Base-by-base conservation (phyloP, 2,113 vertebrate species). In the Atherinomorus stipes region DNA sequence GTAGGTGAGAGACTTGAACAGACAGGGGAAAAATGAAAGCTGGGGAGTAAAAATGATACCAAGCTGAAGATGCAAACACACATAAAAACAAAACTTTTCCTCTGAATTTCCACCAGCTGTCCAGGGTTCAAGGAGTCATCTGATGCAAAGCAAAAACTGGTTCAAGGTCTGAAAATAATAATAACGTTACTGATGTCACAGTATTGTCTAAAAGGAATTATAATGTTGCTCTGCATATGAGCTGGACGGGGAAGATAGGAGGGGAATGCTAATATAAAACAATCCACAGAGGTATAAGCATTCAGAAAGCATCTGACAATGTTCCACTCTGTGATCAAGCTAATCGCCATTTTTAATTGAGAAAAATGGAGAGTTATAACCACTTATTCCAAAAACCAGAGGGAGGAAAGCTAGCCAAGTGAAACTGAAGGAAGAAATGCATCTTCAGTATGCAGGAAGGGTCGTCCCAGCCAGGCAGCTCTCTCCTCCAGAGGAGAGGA, bases 101-200 rank as follows among this genome's bases (percentile, higher is more conserved):
- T 12, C 38, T 40, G 15, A 45, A 18, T 45, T 45, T 18, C 15
- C 44, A 45, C 44, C 4, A 4, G 12, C 18, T 18, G 38, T 42
- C 11, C 38, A 1, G 38, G 8, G 11, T 50, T 47, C 12, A 34
- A 38, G 59, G 23, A n/a, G n/a, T n/a, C 44, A 13, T 54, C 12
- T 75, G 64, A 81, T 80, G 59, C 83, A 78, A 76, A 1, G 3
- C 8, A 34, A 34, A 34, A 9, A 34, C 47, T 2, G 26, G 51
- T 71, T 66, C 73, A 65, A 51, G 65, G 71, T 85, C 64, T 56
- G 61, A 81, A 42, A 84, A 80, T 84, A 88, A 71, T 84, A 88
- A 71, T 62, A 75, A 77, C 12, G 25, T 45, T 23, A 57, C 19
- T 1, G 4, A 11, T 76, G 42, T 57, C 38, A 51, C n/a, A 5